Evolutionary conservation across 2,888 invertebrate species (phyloP).

Genomic region (Nomada goodeniana): DNA sequence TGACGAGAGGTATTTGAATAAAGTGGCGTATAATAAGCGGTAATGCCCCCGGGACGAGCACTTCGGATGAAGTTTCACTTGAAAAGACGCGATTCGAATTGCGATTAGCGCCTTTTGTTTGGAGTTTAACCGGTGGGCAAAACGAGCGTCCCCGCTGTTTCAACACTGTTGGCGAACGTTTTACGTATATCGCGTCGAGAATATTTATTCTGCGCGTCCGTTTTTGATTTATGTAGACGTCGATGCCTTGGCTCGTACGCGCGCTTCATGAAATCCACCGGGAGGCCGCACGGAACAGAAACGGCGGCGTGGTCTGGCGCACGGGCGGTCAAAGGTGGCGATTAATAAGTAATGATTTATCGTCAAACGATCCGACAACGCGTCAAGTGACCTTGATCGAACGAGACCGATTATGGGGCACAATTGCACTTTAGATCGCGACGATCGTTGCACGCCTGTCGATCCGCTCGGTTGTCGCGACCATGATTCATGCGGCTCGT

Average conservation of each 20-base stretch:
- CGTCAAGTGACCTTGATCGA: slow-evolving; percentile 5
- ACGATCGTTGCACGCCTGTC: slow-evolving; percentile 5
- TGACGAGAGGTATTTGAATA: slow-evolving; percentile 5
- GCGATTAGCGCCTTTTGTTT: neutral
- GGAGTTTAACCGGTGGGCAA: neutral
- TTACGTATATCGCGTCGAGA: neutral
- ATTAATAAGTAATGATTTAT: slow-evolving; percentile 31
- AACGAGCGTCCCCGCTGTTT: too few relatives aligned
- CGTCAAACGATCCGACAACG: slow-evolving; percentile 4
- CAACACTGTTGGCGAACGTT: too few relatives aligned
- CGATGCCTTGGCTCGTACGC: neutral
- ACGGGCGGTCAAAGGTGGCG: neutral
- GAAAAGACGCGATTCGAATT: neutral
- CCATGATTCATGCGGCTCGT: slow-evolving; percentile 3
- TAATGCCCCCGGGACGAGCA: neutral
- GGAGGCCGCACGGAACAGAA: neutral
- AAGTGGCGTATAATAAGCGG: neutral
- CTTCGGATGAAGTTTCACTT: neutral
- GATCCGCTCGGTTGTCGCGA: neutral
- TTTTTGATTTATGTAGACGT: neutral
- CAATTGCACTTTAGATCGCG: slow-evolving; percentile 29
- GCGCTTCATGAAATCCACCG: neutral
- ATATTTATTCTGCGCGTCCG: too few relatives aligned
- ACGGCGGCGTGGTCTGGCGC: neutral
- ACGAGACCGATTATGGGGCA: slow-evolving; percentile 17